Evolutionary conservation across 2,113 vertebrate genomes (phyloP).

Genomic region (Spea multiplicata): DNA sequence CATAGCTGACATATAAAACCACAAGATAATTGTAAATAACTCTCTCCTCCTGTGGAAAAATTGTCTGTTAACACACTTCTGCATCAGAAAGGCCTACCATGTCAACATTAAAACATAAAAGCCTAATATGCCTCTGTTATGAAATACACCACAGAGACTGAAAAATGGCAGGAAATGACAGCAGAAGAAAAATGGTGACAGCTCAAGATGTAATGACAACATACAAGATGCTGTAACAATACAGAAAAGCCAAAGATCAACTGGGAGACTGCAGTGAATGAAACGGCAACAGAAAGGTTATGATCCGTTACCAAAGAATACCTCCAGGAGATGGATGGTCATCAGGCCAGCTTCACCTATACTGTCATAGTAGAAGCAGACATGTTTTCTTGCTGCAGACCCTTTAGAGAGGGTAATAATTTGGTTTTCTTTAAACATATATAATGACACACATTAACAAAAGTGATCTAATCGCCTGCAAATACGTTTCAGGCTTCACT

Average conservation of each 20-base stretch:
- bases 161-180: not conserved
- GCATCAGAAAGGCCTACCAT: not conserved
- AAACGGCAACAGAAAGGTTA: not conserved
- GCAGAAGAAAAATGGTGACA: slow-evolving; percentile 5
- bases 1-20: too few species aligned
- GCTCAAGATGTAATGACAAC: slow-evolving; percentile 11
- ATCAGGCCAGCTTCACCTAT: too few species aligned
- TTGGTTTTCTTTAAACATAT: too few species aligned
- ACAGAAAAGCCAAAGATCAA: not conserved
- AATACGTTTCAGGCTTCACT: too few species aligned
- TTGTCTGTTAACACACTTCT: not conserved
- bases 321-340: not conserved
- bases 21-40: too few species aligned
- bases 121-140: not conserved
- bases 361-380: too few species aligned
- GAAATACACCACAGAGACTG: not conserved
- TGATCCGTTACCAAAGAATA: not conserved
- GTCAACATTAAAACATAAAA: not conserved
- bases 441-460: too few species aligned
- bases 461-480: too few species aligned
- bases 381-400: too few species aligned
- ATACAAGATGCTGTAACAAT: not conserved
- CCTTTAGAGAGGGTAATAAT: too few species aligned
- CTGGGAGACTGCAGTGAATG: too few species aligned
- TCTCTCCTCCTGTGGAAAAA: too few species aligned